phyloP scores from a whole-genome alignment of 2,113 vertebrate genomes.

The Cryptotis parvus region DNA sequence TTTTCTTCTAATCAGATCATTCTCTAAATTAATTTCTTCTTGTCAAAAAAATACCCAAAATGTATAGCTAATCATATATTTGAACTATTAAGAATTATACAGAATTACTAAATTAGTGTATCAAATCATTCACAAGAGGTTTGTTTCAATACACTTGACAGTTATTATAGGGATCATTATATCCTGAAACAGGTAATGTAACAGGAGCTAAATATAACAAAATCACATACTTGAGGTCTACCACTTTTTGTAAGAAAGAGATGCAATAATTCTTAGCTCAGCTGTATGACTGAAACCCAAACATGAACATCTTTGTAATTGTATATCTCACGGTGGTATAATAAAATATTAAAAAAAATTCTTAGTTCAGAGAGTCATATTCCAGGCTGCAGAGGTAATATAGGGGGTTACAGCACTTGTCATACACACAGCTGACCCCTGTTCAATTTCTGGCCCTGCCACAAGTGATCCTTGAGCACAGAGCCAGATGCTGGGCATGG shows the following conservation, averaged over 20 bases:
- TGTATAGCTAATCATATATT: not conserved
- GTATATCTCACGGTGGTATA: no score
- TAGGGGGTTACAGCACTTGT: no score
- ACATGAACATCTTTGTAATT: no score
- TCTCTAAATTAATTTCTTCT: not conserved
- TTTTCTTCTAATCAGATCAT: constrained; percentile 25
- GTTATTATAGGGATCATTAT: not conserved
- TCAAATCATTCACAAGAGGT: constrained; percentile 15
- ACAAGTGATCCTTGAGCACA: no score
- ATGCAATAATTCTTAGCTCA: no score
- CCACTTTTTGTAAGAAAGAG: constrained; percentile 8
- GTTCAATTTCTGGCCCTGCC: no score
- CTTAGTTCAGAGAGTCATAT: constrained; percentile 28
- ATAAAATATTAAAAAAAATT: no score
- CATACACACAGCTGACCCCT: no score
- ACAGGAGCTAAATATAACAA: not conserved
- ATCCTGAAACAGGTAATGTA: not conserved
- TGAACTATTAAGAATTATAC: not conserved
- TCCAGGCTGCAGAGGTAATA: no score
- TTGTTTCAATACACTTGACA: constrained; percentile 17
- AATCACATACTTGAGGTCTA: constrained; percentile 40
- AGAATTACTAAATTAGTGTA: not conserved
- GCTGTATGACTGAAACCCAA: no score
- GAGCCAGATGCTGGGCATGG: no score
- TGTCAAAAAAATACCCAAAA: constrained; percentile 47